Conservation (phyloP, 2,113 vertebrate genomes). For the Xiphophorus hellerii region DNA sequence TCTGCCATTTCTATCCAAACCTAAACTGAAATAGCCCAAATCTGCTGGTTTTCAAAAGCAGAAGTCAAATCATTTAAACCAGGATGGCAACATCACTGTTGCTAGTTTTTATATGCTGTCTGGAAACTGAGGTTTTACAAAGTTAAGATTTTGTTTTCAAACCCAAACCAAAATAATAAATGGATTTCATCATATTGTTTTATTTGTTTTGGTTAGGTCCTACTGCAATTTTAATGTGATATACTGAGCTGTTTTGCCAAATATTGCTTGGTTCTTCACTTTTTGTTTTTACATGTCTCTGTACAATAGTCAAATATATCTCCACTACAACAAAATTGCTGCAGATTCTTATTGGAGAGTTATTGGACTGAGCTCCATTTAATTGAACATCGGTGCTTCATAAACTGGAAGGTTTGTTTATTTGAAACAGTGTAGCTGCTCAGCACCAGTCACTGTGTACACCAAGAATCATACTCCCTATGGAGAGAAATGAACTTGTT, state of each 20-base stretch:
- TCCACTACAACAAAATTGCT: constrained; percentile 9
- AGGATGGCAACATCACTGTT: not conserved
- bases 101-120: too few relatives aligned
- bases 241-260: not conserved
- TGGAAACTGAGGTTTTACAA: not conserved
- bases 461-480: constrained; percentile 19
- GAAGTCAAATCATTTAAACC: not conserved
- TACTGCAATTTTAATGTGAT: not conserved
- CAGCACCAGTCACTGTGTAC: constrained; percentile 16
- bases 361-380: constrained; percentile 7
- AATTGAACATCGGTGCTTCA: constrained; percentile 30
- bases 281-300: not conserved
- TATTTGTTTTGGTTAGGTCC: not conserved
- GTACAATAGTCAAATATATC: not conserved
- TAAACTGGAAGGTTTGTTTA: constrained; percentile 7
- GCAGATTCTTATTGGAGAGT: constrained; percentile 16
- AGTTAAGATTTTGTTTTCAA: not conserved
- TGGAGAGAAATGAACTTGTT: constrained; percentile 14
- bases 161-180: too few relatives aligned
- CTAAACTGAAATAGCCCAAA: too few relatives aligned
- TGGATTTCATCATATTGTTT: not conserved
- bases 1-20: not conserved
- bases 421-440: constrained; percentile 13
- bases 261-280: not conserved
- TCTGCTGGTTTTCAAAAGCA: not conserved